Conservation (phyloP, 2,888 invertebrate species). For the Pharmacophagus antenor region DNA sequence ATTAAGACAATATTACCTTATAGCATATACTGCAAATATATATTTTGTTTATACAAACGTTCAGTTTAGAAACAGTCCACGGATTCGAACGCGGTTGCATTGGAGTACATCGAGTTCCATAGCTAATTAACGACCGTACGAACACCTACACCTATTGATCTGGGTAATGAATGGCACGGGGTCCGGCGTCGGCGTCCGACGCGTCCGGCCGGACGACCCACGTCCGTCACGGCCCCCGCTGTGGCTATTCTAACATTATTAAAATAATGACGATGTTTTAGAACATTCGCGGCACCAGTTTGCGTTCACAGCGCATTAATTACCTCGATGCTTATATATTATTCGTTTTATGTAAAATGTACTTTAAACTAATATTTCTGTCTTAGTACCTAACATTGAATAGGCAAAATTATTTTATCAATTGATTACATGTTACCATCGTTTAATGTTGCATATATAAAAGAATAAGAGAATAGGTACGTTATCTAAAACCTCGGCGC, state of each 20-base stretch:
- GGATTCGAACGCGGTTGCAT: neutral
- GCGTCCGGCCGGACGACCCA: constrained; percentile 59
- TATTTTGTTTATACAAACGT: neutral
- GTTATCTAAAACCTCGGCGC: no score
- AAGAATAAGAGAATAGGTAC: no score
- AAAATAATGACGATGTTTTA: constrained; percentile 20
- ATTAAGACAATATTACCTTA: no score
- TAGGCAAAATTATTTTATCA: no score
- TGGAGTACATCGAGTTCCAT: constrained; percentile 24
- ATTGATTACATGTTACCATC: no score
- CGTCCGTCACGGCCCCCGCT: constrained; percentile 54
- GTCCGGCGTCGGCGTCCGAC: constrained; percentile 60
- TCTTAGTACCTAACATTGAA: no score
- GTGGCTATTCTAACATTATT: constrained; percentile 20
- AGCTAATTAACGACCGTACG: constrained; percentile 52
- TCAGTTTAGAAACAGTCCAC: constrained; percentile 6
- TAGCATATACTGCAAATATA: no score
- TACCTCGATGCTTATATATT: neutral
- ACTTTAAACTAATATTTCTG: no score
- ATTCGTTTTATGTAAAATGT: no score
- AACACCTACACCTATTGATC: constrained; percentile 48
- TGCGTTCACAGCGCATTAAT: neutral
- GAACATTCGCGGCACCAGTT: neutral
- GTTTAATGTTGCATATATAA: no score
- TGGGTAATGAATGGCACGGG: constrained; percentile 49